Evolutionary conservation across 2,113 vertebrate genomes (phyloP), one percentile per base, ranked within the genome.

Genomic region (Dasyornis broadbenti): DNA sequence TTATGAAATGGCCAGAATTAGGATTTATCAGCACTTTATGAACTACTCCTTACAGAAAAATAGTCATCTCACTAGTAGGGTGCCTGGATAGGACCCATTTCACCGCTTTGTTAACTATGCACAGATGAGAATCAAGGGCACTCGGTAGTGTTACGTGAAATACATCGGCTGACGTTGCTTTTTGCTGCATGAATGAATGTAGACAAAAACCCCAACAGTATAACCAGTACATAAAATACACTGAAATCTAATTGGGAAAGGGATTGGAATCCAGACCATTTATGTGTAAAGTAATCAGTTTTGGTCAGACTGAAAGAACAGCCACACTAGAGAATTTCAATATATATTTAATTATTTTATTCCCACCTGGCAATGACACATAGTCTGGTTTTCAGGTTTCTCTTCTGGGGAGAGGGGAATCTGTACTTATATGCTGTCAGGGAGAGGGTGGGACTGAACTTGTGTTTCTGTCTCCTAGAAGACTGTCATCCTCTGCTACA

Each of bases 131-230:
- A 80, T 33, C 59, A 28, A 70, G 64, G 37, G 31, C 35, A 31
- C 15, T 75, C 47, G 31, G 82, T 20, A 45, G 54, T 9, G 59
- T 22, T 82, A 39, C 1, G 1, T 84, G 82, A 75, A 90, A 56
- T 65, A 37, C 37, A 53, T 93, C 86, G 86, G 68, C 79, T 96
- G 92, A 86, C 63, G 4, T 44, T 82, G 93, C 30, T 87, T 89
- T 92, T 91, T 85, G 44, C 70, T 85, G 75, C 71, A 42, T 82
- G 79, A 88, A 76, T 88, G 28, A 85, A 77, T 61, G 85, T 45
- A 65, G 76, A 88, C 54, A 72, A 80, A 90, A 81, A 59, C 1
- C 44, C 54, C 15, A 26, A 39, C 37, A 37, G 28, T 66, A 63
- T 12, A 42, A 86, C 22, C n/a, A 92, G 71, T 11, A 63, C 68